Percentiles rank a stretch among this genome's conserved stretches.
Conservation (phyloP, 2,113 vertebrate genomes). For the Climacteris rufus region DNA sequence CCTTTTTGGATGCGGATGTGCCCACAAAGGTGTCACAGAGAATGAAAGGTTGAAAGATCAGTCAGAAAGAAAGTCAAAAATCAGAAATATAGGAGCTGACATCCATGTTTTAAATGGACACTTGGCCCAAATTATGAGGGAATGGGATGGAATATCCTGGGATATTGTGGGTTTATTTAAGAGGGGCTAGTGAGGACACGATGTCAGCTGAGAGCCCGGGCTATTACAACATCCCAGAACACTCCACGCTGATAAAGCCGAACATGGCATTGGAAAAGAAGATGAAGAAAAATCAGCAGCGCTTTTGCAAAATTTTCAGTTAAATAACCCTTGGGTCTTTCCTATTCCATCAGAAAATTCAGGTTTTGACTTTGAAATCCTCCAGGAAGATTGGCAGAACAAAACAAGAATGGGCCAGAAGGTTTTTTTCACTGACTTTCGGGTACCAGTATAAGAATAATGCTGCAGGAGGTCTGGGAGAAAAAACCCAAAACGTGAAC, state of each 20-base stretch:
- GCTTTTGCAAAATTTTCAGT: not conserved
- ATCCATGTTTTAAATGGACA: rapidly evolving
- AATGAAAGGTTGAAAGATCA: not conserved
- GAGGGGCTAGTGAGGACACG: not conserved
- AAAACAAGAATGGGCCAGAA: not conserved
- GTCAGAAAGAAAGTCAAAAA: not conserved
- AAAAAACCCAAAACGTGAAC: not conserved
- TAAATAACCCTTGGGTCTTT: not conserved
- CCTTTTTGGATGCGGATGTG: not conserved
- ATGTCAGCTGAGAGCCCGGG: not conserved
- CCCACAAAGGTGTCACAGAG: not conserved
- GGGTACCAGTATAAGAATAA: not conserved
- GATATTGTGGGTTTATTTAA: not conserved
- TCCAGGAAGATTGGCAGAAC: not conserved
- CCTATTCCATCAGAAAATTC: not conserved
- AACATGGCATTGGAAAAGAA: not conserved
- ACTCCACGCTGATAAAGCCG: rapidly evolving
- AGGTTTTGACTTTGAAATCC: not conserved
- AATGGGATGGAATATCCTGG: not conserved
- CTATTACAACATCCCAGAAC: not conserved
- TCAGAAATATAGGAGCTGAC: not conserved
- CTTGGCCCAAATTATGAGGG: not conserved
- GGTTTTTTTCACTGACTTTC: not conserved
- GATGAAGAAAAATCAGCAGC: not conserved
- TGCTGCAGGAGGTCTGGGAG: not conserved